phyloP scores from a whole-genome alignment of 1,140 invertebrate genomes.

The Leucophenga varia region DNA sequence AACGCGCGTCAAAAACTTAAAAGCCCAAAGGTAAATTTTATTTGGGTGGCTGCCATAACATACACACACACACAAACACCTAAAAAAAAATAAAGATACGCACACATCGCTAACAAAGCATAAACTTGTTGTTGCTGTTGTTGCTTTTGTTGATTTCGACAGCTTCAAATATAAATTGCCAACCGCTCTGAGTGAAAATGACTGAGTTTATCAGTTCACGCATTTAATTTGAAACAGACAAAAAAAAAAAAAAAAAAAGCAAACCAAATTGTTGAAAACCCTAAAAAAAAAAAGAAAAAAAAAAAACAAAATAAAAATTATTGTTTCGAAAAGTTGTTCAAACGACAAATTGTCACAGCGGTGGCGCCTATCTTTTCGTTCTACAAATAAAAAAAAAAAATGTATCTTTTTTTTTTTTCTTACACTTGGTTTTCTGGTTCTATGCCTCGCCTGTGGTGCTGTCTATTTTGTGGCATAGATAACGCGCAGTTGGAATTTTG shows the following conservation, averaged over 20 bases:
- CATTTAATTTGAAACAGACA: no score
- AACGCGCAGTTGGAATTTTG: no score
- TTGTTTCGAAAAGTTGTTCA: conserved; percentile 48
- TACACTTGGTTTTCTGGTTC: conserved; percentile 47
- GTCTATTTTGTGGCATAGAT: conserved; percentile 9
- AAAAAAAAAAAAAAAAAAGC: no score
- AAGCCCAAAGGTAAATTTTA: conserved; percentile 38
- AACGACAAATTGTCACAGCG: conserved; percentile 42
- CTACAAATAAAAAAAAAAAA: conserved; percentile 29
- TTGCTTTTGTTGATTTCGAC: no score
- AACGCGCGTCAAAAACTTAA: conserved; percentile 50
- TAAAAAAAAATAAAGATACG: no score
- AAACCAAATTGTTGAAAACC: no score
- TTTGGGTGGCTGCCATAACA: conserved; percentile 1
- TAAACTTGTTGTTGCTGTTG: no score
- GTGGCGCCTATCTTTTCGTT: conserved; percentile 1
- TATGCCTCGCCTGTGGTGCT: conserved; percentile 12
- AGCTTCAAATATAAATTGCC: no score
- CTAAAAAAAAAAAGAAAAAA: background rate
- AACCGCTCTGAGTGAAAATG: no score
- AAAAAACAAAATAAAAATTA: background rate
- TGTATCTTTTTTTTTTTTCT: conserved; percentile 38
- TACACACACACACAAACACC: no score
- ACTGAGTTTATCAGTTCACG: no score
- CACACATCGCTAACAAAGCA: no score